Conservation (phyloP, 2,113 vertebrate genomes). For the Mirza zaza region DNA sequence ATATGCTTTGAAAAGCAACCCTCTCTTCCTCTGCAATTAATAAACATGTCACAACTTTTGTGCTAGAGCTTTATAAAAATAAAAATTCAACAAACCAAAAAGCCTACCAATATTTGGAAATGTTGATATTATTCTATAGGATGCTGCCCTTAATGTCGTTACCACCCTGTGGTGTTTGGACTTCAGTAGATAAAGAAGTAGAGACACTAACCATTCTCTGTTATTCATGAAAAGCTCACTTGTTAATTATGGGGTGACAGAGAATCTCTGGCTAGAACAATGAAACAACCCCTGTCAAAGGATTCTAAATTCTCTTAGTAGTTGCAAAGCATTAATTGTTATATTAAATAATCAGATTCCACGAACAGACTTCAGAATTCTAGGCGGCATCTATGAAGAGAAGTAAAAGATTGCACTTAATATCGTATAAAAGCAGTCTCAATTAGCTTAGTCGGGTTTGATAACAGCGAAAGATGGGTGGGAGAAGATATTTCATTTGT, state of each 20-base stretch:
- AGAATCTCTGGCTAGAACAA: not conserved
- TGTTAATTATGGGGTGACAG: not conserved
- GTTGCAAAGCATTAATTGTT: not conserved
- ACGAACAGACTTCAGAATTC: not conserved
- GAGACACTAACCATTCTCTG: not conserved
- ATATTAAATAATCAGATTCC: not conserved
- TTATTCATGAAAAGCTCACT: slow-evolving; percentile 1
- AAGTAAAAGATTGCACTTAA: not conserved
- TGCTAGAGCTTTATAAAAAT: not conserved
- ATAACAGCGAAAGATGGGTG: not conserved
- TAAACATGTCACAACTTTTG: not conserved
- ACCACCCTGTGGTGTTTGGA: not conserved
- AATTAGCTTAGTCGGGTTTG: not conserved
- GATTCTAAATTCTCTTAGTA: not conserved
- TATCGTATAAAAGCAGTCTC: not conserved
- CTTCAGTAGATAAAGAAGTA: slow-evolving; percentile 1
- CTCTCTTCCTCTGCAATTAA: not conserved
- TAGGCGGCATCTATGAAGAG: not conserved
- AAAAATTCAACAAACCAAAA: not conserved
- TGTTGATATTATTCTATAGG: not conserved
- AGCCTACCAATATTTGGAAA: not conserved
- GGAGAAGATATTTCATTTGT: not conserved
- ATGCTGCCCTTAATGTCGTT: not conserved
- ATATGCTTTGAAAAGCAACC: not conserved
- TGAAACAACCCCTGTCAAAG: not conserved